Conservation (phyloP, 2,113 vertebrate species). For the Antechinus stuartii region DNA sequence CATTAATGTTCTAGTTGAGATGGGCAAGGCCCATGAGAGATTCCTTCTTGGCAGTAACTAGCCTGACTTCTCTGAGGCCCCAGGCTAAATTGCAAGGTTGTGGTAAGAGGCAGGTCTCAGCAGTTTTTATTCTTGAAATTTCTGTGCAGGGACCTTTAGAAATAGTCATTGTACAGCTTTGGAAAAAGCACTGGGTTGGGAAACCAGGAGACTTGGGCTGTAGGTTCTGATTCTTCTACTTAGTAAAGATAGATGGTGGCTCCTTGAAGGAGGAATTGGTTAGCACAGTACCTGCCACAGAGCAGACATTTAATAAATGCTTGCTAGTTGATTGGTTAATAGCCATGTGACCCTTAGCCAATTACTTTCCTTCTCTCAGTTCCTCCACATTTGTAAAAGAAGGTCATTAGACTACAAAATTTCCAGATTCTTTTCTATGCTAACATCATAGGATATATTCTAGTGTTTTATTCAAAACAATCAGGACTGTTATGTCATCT, state of each 20-base stretch:
- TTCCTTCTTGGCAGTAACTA: not conserved
- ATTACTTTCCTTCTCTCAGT: not conserved
- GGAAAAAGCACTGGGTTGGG: not conserved
- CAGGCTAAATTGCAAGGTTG: not conserved
- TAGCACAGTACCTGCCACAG: not conserved
- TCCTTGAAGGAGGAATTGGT: not conserved
- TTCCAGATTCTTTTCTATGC: not conserved
- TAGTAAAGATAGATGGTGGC: not conserved
- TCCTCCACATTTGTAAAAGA: not conserved
- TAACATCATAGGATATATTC: not conserved
- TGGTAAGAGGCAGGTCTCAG: not conserved
- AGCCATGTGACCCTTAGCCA: not conserved
- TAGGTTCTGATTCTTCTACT: not conserved
- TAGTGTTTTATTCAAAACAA: not conserved
- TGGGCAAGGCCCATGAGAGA: not conserved
- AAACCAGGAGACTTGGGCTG: not conserved
- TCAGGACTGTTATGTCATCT: not conserved
- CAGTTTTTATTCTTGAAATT: not conserved
- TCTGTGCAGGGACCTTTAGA: not conserved
- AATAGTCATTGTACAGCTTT: not conserved
- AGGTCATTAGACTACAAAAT: not conserved
- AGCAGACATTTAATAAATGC: not conserved
- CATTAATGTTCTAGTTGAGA: not conserved
- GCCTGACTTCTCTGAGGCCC: not conserved
- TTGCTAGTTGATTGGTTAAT: not conserved